Evolutionary conservation across 2,888 invertebrate species (phyloP).

Genomic region (Thereva nobilitata): DNA sequence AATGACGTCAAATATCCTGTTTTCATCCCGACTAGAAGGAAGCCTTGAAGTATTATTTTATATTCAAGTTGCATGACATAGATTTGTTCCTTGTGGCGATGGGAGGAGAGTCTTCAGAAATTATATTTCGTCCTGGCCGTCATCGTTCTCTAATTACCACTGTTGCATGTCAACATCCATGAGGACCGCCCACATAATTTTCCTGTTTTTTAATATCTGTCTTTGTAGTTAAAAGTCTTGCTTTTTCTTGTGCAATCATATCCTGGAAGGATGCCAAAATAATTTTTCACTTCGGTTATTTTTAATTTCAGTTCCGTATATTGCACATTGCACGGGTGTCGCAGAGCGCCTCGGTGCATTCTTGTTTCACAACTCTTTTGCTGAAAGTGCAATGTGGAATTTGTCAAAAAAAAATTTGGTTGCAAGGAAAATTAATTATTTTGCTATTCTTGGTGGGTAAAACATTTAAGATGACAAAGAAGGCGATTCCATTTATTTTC

Average conservation of each 20-base stretch:
- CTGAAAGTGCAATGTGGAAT: slow-evolving; percentile 4
- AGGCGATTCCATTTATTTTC: too few species aligned
- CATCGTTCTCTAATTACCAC: slow-evolving; percentile 9
- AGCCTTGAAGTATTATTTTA: too few species aligned
- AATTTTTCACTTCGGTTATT: slow-evolving; percentile 26
- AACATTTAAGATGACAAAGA: too few species aligned
- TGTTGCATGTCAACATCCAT: slow-evolving; percentile 7
- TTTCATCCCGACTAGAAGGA: not conserved
- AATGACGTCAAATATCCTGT: slow-evolving; percentile 16
- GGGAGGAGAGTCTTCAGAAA: not conserved
- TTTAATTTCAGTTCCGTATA: slow-evolving; percentile 4
- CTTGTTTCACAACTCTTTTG: not conserved
- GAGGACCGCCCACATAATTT: not conserved
- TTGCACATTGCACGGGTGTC: slow-evolving; percentile 1
- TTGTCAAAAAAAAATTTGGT: not conserved
- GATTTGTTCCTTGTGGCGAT: not conserved
- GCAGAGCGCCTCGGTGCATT: not conserved
- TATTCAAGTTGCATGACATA: slow-evolving; percentile 12
- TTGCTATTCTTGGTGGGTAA: too few species aligned
- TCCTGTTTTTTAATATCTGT: slow-evolving; percentile 11
- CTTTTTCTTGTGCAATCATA: not conserved
- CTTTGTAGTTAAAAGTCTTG: slow-evolving; percentile 1
- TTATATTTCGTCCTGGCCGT: not conserved
- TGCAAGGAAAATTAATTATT: too few species aligned
- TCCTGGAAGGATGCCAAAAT: slow-evolving; percentile 27